phyloP scores from a whole-genome alignment of 2,797 vertebrate genomes.

The Syngnathus rostellatus region DNA sequence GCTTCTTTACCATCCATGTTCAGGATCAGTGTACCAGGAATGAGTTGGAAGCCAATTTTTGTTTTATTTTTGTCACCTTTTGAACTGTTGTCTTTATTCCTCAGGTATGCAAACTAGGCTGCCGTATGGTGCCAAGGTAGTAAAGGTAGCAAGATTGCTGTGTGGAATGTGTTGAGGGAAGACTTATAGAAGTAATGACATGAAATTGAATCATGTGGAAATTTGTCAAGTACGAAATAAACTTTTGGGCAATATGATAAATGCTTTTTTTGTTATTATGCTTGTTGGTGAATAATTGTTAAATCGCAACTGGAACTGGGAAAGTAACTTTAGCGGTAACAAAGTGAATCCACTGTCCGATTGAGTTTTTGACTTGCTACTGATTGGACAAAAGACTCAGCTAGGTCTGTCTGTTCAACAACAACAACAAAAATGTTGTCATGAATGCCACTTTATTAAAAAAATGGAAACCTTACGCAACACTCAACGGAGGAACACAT shows the following conservation, averaged over 20 bases:
- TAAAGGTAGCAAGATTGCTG: slow-evolving; percentile 29
- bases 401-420: too few species aligned
- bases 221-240: not conserved
- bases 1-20: not conserved
- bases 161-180: slow-evolving; percentile 5
- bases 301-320: too few species aligned
- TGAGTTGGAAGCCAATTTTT: not conserved
- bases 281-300: not conserved
- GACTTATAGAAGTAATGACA: slow-evolving; percentile 19
- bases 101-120: not conserved
- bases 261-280: not conserved
- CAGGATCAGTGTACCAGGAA: not conserved
- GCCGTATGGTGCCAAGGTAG: slow-evolving; percentile 6
- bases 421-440: not conserved
- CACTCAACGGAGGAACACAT: too few species aligned
- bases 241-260: not conserved
- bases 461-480: not conserved
- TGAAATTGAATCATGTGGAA: slow-evolving; percentile 36
- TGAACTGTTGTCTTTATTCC: too few species aligned
- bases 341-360: too few species aligned
- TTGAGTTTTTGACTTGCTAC: not conserved
- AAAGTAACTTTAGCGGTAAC: too few species aligned
- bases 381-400: not conserved
- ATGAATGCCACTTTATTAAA: not conserved
- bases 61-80: not conserved